A percentile compares a stretch with the other conserved stretches of the same genome.
Conservation (phyloP, 2,888 invertebrate genomes). For the Julus scandinavius region DNA sequence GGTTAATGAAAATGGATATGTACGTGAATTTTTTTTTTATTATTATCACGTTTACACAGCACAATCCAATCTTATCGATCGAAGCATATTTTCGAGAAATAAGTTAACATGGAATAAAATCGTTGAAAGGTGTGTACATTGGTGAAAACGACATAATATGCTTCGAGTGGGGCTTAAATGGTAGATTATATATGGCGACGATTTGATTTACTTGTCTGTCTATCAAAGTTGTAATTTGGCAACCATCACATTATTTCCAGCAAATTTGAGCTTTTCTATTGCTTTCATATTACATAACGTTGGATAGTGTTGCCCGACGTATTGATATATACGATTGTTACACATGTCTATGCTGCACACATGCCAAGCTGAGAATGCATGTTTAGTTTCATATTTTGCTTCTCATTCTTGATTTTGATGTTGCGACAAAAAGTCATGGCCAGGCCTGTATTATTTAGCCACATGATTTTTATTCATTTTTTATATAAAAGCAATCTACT, state of each 20-base stretch:
- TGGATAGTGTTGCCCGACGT: background rate
- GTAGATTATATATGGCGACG: background rate
- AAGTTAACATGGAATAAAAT: background rate
- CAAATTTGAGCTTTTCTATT: slow-evolving; percentile 48
- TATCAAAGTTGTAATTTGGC: slow-evolving; percentile 30
- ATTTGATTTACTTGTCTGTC: slow-evolving; percentile 48
- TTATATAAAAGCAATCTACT: slow-evolving; percentile 2
- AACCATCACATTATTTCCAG: slow-evolving; percentile 47
- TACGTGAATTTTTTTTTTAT: too few species aligned
- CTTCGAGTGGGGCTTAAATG: background rate
- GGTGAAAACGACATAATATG: background rate
- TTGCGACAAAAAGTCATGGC: background rate
- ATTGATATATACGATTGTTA: slow-evolving; percentile 3
- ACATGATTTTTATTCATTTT: background rate
- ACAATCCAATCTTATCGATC: background rate
- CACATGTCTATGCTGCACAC: background rate
- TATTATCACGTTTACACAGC: background rate
- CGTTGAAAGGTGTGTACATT: slow-evolving; percentile 1
- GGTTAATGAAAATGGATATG: background rate
- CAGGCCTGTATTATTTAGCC: background rate
- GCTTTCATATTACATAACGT: background rate
- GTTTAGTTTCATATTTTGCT: background rate
- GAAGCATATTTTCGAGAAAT: background rate
- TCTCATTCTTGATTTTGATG: background rate
- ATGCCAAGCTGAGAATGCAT: background rate